Conservation (phyloP, 2,888 invertebrate genomes). For the Protula sp. region DNA sequence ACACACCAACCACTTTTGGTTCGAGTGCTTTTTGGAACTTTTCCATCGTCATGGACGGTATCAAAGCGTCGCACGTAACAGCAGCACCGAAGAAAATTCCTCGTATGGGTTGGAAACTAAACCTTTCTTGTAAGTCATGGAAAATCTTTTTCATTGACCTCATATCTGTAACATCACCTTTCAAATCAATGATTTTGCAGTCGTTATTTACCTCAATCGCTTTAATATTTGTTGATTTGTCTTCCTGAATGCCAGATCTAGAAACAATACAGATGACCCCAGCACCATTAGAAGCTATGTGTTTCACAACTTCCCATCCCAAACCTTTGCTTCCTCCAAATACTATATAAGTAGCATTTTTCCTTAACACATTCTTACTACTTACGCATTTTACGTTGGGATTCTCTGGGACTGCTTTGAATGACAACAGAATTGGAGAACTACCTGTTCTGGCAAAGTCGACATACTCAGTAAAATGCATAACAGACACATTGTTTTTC, state of each 20-base stretch:
- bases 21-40: conserved; percentile 22
- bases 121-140: conserved; percentile 14
- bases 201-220: not conserved
- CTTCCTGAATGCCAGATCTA: conserved; percentile 18
- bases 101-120: conserved; percentile 20
- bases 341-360: conserved; percentile 27
- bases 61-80: conserved; percentile 22
- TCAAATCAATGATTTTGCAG: conserved; percentile 13
- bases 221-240: conserved; percentile 3
- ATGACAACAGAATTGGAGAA: too few species aligned
- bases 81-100: conserved; percentile 36
- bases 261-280: conserved; percentile 27
- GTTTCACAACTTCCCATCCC: conserved; percentile 30
- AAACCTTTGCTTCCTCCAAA: conserved; percentile 34
- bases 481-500: too few species aligned
- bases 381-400: too few species aligned
- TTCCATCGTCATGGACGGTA: conserved; percentile 20
- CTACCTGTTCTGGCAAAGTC: too few species aligned
- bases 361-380: too few species aligned
- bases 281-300: conserved; percentile 27
- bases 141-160: too few species aligned
- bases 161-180: conserved; percentile 27
- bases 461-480: too few species aligned
- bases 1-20: conserved; percentile 34
- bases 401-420: too few species aligned